Base-by-base conservation (phyloP, 2,797 vertebrate genomes). In the Hyperoplus immaculatus region DNA sequence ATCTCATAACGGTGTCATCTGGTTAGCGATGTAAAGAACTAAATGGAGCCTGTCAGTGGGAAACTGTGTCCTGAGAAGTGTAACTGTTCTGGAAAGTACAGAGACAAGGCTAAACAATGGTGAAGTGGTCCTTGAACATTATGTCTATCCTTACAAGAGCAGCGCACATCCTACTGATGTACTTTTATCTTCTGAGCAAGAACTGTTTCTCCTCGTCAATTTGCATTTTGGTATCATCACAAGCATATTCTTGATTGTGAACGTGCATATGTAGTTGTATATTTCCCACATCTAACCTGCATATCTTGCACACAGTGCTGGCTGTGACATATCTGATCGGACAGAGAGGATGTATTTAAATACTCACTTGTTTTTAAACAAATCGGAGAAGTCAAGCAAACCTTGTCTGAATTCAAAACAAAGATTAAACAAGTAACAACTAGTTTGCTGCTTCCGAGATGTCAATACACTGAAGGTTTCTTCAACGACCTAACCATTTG, bases 251-350 rank as follows among this genome's bases (percentile, higher is more conserved):
- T 68, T 51, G 8, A 54, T 12, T 49, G 18, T 75, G 42, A 47
- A 43, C 8, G 0, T 53, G 56, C 2, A 29, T 16, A 18, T 69
- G 36, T 29, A 29, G 29, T 45, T 62, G 3, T 55, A 46, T 1
- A 36, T 53, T 15, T 14, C 15, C 7, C 29, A 42, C 3, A 45
- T 11, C 15, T 45, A n/a, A 39, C 72, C 65, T 56, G n/a, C n/a
- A 57, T 64, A 54, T 39, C 5, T 47, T 51, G 1, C 51, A 42
- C 18, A 54, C 29, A 56, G 2, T 29, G 29, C 5, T 47, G 63
- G 42, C 39, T 57, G 49, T 21, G 21, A 13, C n/a, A 55, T n/a
- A 54, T 68, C 38, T 75, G 42, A 16, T 74, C 57, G 55, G 14
- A 38, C 41, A 50, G 14, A 38, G 36, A 50, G 14, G 12, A 61